Evolutionary conservation across 1,140 invertebrate species (phyloP), one percentile per base, ranked within the genome.

Genomic region (Meloidogyne hapla): DNA sequence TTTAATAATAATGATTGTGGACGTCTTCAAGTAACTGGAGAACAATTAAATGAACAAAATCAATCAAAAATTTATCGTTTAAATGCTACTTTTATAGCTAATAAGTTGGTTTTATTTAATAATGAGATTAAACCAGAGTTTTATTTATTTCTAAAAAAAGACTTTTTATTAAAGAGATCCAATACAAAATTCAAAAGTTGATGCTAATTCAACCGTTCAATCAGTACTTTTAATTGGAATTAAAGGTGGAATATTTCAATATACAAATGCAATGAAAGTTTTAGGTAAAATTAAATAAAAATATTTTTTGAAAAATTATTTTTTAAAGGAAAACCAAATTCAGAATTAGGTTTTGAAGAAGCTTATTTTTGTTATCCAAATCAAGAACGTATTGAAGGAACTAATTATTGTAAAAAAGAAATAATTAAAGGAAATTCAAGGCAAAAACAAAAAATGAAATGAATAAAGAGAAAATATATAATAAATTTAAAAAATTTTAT

Each of bases 341-440:
- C 77, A n/a, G 63, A 74, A 45, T 69, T 86, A 28, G 74, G 63
- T 4, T 87, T 86, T 70, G 85, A 87, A 33, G 84, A 86, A 68
- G 85, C 85, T 3, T 86, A 81, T 77, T 86, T 86, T 83, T 86
- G 84, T 67, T 87, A 87, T 75, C 84, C 81, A n/a, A 85, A 80
- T 68, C 78, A 83, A 40, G 74, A 81, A 69, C 33, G 4, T 56
- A n/a, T 56, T 56, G 48, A 56, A n/a, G 48, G 18, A 56, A 56
- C 13, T 65, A 65, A 65, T 65, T 65, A 38, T 26, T 65, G 25
- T 26, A 38, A 40, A n/a, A 68, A 38, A 33, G 33, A 42, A 68
- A 40, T n/a, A n/a, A n/a, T n/a, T n/a, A n/a, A n/a, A 40, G 18
- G 40, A 21, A 33, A 1, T n/a, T n/a, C n/a, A n/a, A n/a, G n/a